These are phyloP conservation scores for Ormyrus rosae DNA, from an alignment of 2,888 invertebrate species.

Conservation along the genomic window DNA sequence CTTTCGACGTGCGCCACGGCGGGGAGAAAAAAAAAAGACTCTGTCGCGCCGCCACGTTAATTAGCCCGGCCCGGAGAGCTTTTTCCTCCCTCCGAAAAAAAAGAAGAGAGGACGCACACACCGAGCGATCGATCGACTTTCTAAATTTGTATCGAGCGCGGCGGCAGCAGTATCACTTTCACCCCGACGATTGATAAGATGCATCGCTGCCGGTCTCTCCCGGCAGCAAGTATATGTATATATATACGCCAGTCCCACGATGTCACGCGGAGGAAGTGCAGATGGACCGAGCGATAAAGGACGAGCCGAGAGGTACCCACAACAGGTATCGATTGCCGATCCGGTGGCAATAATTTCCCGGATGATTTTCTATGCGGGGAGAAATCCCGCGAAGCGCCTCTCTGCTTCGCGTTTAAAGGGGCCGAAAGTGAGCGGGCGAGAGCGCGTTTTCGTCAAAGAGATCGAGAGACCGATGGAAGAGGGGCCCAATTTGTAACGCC, in stretches of 20 bases:
- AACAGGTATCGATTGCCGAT: conserved; percentile 36
- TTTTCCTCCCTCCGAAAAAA: conserved; percentile 19
- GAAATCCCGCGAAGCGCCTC: conserved; percentile 14
- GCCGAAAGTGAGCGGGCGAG: not conserved
- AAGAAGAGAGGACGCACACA: conserved; percentile 24
- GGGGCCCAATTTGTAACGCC: not conserved
- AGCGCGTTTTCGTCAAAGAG: not conserved
- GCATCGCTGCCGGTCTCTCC: conserved; percentile 33
- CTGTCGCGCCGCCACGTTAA: conserved; percentile 1
- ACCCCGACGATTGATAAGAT: conserved; percentile 63
- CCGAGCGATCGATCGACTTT: conserved; percentile 65
- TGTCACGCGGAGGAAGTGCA: conserved; percentile 21
- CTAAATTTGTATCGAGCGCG: conserved; percentile 71
- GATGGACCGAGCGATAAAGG: conserved; percentile 42
- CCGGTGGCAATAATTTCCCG: conserved; percentile 26
- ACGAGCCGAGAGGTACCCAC: not conserved
- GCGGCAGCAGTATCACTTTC: conserved; percentile 67
- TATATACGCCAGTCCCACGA: not conserved
- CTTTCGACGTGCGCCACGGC: conserved; percentile 3
- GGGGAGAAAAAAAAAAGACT: conserved; percentile 13
- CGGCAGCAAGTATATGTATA: not conserved
- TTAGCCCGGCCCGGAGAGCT: conserved; percentile 10
- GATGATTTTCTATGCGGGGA: conserved; percentile 38
- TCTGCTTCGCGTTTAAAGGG: not conserved
- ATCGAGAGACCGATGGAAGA: not conserved